These are phyloP conservation scores for Botia kubotai DNA, from an alignment of 2,797 vertebrate species.

Conservation along the genomic window DNA sequence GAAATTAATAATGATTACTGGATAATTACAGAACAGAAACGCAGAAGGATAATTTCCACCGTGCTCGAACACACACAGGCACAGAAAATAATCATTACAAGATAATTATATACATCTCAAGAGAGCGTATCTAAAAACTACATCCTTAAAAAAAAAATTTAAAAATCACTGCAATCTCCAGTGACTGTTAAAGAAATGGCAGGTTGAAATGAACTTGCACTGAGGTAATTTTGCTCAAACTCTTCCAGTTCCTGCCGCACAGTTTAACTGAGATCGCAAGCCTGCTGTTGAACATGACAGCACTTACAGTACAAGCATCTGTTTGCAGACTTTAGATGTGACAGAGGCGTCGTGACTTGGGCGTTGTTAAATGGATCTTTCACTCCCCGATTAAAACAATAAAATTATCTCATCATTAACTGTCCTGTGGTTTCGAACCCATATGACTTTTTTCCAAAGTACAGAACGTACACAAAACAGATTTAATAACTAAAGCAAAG, in stretches of 20 bases:
- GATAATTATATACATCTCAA: constrained; percentile 9
- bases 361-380: not conserved
- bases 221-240: constrained; percentile 8
- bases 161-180: not conserved
- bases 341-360: not conserved
- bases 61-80: constrained; percentile 18
- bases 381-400: not conserved
- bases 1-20: constrained; percentile 76
- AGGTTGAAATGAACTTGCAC: not conserved
- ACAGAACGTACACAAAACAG: not conserved
- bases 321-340: constrained; percentile 17
- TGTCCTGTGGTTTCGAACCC: not conserved
- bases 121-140: not conserved
- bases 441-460: no score
- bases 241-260: not conserved
- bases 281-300: constrained; percentile 10
- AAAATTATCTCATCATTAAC: not conserved
- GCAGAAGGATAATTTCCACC: not conserved
- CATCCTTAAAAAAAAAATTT: not conserved
- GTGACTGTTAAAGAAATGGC: not conserved
- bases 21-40: constrained; percentile 77
- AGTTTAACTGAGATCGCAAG: not conserved
- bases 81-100: constrained; percentile 17
- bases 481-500: not conserved
- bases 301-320: constrained; percentile 1